Base-by-base conservation (phyloP, 2,888 invertebrate species). In the Taphrorychus bicolor region DNA sequence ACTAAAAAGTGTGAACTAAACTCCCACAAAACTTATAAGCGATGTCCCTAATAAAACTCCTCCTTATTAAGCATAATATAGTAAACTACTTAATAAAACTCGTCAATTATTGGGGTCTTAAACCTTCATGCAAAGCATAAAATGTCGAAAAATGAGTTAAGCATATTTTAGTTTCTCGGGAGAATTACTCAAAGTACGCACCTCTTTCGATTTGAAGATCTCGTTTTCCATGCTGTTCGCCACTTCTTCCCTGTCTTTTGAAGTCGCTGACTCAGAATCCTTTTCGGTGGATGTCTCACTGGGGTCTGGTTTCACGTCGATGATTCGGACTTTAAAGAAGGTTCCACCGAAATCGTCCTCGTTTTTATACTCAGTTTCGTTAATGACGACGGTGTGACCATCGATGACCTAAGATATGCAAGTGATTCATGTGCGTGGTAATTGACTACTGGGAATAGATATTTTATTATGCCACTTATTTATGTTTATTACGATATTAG, bases 321-420 rank as follows among this genome's bases (percentile, higher is more conserved):
- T 79, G 1, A 83, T 77, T 40, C 83, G 81, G 1, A 85, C 80
- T 71, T 84, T 83, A 76, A 84, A 80, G 68, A 82, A 76, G 5
- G 82, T 76, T 9, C 80, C 81, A 5, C 76, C 79, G 45, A 77
- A 73, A 49, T 76, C 75, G 22, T 82, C 81, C 62, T 83, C 79
- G 48, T 81, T 79, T 42, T 79, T 78, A 78, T 84, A 86, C 58
- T 83, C 83, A 1, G 86, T 86, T 73, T 85, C 84, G 75, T 86
- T 86, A 67, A 86, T 82, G 23, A 84, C 84, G 49, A 86, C 84
- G 23, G 84, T 82, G 75, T 86, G 85, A 48, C 85, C 85, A 69
- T 85, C 80, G 72, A 86, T 83, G 9, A 85, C 71, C 86, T 86
- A 74, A 66, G 41, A 62, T 51, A 18, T 5, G 7, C 18, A 21